A percentile compares a stretch with the other conserved stretches of the same genome.
Evolutionary conservation across 2,888 invertebrate genomes (phyloP).

Genomic region (Cheiracanthium punctorium): DNA sequence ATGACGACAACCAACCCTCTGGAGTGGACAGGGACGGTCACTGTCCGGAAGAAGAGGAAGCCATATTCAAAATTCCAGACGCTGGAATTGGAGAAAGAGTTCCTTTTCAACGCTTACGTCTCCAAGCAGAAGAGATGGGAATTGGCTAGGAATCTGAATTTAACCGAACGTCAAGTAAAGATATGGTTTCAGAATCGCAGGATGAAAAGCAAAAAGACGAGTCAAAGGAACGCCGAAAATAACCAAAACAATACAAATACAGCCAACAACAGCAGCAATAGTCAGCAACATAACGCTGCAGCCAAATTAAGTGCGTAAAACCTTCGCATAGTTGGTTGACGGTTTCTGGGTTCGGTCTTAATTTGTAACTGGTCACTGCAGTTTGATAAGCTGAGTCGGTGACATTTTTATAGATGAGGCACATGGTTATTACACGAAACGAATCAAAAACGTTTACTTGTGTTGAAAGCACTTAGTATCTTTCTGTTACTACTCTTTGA

Average conservation of each 20-base stretch:
- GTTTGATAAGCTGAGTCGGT: no score
- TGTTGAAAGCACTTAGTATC: no score
- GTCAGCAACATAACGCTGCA: constrained; percentile 49
- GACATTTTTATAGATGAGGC: no score
- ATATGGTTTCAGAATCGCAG: constrained; percentile 99
- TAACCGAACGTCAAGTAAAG: constrained; percentile 97
- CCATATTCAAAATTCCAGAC: constrained; percentile 99
- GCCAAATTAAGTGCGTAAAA: constrained; percentile 60
- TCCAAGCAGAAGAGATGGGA: constrained; percentile 99
- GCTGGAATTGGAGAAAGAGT: constrained; percentile 97
- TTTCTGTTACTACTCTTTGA: no score
- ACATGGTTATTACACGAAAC: no score
- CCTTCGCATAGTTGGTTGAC: no score
- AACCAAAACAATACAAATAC: constrained; percentile 68
- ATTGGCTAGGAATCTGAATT: constrained; percentile 94
- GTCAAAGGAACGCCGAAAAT: constrained; percentile 78
- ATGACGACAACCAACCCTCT: constrained; percentile 68
- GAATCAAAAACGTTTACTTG: no score
- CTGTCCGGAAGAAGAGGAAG: constrained; percentile 97
- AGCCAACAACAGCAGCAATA: constrained; percentile 50
- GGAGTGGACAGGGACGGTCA: constrained; percentile 70
- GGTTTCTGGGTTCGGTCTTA: no score
- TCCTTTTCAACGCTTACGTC: constrained; percentile 98
- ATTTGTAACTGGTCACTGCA: no score
- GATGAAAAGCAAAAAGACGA: constrained; percentile 99